Percentiles rank a stretch among this genome's conserved stretches.
These are phyloP conservation scores for Bufo gargarizans DNA, from an alignment of 2,113 vertebrate species.

Conservation along the genomic window DNA sequence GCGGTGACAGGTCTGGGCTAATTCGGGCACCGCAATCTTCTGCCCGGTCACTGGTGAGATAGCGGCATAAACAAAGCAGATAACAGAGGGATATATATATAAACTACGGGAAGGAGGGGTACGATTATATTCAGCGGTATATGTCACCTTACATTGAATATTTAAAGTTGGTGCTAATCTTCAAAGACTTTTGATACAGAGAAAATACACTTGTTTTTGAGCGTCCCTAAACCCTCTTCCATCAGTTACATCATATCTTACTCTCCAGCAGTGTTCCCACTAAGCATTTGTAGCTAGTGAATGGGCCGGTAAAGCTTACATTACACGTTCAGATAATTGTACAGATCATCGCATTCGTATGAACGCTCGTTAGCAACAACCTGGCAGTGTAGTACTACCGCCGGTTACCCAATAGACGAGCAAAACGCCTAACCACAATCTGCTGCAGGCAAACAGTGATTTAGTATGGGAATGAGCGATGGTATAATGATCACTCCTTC, in stretches of 20 bases:
- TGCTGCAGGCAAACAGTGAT: too few species aligned
- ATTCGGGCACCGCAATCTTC: slow-evolving; percentile 62
- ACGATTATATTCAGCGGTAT: neutral
- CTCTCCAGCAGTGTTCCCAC: neutral
- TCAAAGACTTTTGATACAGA: neutral
- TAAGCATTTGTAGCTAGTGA: neutral
- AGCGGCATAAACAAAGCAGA: neutral
- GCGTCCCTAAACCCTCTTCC: too few species aligned
- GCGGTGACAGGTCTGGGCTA: slow-evolving; percentile 78
- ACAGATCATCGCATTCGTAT: too few species aligned
- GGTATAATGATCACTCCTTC: too few species aligned
- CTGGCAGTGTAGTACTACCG: too few species aligned
- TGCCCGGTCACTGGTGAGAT: slow-evolving; percentile 4
- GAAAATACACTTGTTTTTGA: neutral
- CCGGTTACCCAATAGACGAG: too few species aligned
- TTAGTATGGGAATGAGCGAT: too few species aligned
- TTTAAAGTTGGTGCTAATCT: neutral
- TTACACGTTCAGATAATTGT: too few species aligned
- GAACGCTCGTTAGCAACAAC: too few species aligned
- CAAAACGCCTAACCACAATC: too few species aligned
- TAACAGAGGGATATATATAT: neutral
- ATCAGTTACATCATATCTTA: too few species aligned
- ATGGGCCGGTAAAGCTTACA: too few species aligned
- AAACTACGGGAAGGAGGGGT: neutral
- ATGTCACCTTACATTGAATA: neutral